Conservation (phyloP, 2,888 invertebrate species). For the Aspidiotus rigidus region DNA sequence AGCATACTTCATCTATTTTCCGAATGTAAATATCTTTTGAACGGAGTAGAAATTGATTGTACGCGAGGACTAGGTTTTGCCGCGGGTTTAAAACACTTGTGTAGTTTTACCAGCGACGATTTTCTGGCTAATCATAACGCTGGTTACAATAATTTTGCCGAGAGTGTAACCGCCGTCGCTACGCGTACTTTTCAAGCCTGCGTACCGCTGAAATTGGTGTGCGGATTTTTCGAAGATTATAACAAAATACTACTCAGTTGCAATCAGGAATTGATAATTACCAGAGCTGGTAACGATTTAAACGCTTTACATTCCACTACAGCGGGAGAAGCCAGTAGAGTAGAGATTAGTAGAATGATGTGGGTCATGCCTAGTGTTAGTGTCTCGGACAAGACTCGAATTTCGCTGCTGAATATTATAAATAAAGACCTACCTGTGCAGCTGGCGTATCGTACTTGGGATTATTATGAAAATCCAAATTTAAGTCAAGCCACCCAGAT, state of each 20-base stretch:
- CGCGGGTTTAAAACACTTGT: background rate
- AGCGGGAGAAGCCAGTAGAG: background rate
- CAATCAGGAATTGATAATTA: background rate
- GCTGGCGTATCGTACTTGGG: background rate
- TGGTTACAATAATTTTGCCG: background rate
- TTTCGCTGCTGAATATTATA: background rate
- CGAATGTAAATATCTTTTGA: background rate
- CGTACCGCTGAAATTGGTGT: background rate
- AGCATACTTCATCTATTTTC: too few relatives aligned
- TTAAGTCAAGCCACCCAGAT: background rate
- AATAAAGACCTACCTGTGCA: background rate
- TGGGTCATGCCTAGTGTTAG: background rate
- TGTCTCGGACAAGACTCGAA: background rate
- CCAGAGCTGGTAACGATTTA: background rate
- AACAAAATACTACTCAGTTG: background rate
- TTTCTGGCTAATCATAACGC: background rate
- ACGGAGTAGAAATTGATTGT: background rate
- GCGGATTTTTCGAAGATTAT: background rate
- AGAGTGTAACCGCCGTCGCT: background rate
- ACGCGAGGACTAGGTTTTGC: background rate
- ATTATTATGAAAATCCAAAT: background rate
- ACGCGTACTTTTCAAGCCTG: background rate
- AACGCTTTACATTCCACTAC: slow-evolving; percentile 1
- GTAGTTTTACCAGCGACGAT: background rate
- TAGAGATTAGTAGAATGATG: background rate